These are phyloP conservation scores for Darevskia mixta DNA, from an alignment of 2,797 vertebrate genomes.

Conservation along the genomic window DNA sequence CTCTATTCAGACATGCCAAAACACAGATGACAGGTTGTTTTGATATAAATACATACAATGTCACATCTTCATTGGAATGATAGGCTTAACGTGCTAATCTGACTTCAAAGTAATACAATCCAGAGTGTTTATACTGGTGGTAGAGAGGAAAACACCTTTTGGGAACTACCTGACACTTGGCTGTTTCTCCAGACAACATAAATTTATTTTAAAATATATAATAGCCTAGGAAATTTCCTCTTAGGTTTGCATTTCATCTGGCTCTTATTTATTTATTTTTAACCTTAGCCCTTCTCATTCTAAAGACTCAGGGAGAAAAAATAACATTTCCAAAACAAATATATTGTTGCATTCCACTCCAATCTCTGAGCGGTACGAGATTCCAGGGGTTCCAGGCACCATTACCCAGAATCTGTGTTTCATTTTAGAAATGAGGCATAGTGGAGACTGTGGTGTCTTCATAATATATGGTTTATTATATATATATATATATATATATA, in stretches of 20 bases:
- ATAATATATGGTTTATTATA: too few species aligned
- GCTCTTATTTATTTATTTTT: neutral
- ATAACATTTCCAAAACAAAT: neutral
- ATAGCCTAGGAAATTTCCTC: neutral
- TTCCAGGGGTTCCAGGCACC: too few species aligned
- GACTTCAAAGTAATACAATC: conserved; percentile 20
- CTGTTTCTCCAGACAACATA: neutral
- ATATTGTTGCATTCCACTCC: too few species aligned
- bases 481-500: too few species aligned
- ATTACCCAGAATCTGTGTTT: too few species aligned
- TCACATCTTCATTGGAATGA: neutral
- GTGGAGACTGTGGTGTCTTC: too few species aligned
- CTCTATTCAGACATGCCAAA: neutral
- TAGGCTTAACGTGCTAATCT: neutral
- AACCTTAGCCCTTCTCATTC: neutral
- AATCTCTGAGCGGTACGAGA: too few species aligned
- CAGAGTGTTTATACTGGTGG: too few species aligned
- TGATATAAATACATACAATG: neutral
- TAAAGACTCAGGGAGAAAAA: neutral
- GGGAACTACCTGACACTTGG: neutral
- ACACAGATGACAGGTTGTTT: neutral
- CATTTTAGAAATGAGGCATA: too few species aligned
- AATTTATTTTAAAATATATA: neutral
- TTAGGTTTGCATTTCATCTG: neutral
- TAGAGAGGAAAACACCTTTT: neutral